Percentiles rank a stretch among this genome's conserved stretches.
Conservation (phyloP, 2,113 vertebrate genomes). For the Neogobius melanostomus region DNA sequence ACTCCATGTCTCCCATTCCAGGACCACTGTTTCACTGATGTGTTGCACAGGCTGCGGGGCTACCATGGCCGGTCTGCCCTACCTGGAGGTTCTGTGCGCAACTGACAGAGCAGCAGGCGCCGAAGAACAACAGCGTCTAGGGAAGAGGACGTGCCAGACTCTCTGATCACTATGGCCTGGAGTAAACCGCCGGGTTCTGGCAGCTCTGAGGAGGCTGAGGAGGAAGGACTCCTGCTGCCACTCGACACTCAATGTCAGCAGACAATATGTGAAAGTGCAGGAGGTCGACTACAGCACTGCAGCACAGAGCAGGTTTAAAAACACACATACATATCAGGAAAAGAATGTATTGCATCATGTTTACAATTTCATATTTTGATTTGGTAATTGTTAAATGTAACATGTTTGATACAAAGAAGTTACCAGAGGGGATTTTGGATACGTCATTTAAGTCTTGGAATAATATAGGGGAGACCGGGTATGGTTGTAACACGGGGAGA, state of each 20-base stretch:
- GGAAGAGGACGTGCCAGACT: conserved; percentile 53
- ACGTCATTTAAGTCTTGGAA: too few relatives aligned
- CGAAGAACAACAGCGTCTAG: conserved; percentile 1
- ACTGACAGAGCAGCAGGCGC: conserved; percentile 21
- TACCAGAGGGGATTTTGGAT: too few relatives aligned
- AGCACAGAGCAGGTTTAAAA: conserved; percentile 23
- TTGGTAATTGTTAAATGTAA: too few relatives aligned
- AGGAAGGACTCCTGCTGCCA: not conserved
- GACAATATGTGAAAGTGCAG: conserved; percentile 10
- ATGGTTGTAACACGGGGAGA: too few relatives aligned
- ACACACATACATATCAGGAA: too few relatives aligned
- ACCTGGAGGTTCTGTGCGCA: conserved; percentile 72
- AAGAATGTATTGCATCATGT: too few relatives aligned
- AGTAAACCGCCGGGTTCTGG: conserved; percentile 59
- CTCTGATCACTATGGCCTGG: conserved; percentile 76
- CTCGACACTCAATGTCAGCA: not conserved
- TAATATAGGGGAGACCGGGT: too few relatives aligned
- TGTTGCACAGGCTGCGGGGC: conserved; percentile 52
- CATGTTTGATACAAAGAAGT: too few relatives aligned
- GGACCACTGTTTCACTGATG: too few relatives aligned
- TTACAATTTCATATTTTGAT: too few relatives aligned
- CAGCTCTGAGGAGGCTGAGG: conserved; percentile 5
- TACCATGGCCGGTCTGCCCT: conserved; percentile 69
- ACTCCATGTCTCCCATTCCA: not conserved
- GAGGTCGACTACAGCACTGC: conserved; percentile 13